Evolutionary conservation across 2,888 invertebrate species (phyloP).

Genomic region (Chrysolina oricalcia): DNA sequence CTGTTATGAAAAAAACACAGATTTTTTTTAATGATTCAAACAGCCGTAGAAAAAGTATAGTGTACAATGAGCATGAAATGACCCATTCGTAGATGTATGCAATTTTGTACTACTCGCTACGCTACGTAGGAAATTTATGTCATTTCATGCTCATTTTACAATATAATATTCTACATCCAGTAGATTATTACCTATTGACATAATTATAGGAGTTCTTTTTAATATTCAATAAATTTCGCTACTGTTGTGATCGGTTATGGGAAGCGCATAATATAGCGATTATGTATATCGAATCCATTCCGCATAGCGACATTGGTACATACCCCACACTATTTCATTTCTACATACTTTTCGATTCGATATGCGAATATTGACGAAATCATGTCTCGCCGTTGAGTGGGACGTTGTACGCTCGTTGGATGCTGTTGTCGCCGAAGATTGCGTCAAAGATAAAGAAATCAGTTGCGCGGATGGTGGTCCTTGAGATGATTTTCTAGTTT

Average conservation of each 20-base stretch:
- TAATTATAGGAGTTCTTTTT: background rate
- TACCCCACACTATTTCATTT: conserved; percentile 12
- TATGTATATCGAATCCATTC: conserved; percentile 10
- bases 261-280: conserved; percentile 13
- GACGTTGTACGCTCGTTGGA: background rate
- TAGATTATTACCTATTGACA: background rate
- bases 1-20: too few relatives aligned
- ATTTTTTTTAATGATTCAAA: too few relatives aligned
- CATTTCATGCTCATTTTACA: too few relatives aligned
- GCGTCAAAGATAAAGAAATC: conserved; percentile 3
- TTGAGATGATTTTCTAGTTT: background rate
- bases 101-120: too few relatives aligned
- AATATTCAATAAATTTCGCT: conserved; percentile 11
- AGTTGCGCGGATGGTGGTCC: conserved; percentile 1
- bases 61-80: too few relatives aligned
- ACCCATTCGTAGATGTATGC: too few relatives aligned
- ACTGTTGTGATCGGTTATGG: conserved; percentile 19
- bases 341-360: background rate
- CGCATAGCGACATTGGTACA: background rate
- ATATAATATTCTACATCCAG: background rate
- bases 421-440: conserved; percentile 18
- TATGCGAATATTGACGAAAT: background rate
- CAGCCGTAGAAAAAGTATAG: too few relatives aligned
- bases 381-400: background rate
- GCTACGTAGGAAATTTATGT: too few relatives aligned